Evolutionary conservation across 53 echinoderm and acorn worm genomes (phyloP).

Genomic region (Antedon mediterranea): DNA sequence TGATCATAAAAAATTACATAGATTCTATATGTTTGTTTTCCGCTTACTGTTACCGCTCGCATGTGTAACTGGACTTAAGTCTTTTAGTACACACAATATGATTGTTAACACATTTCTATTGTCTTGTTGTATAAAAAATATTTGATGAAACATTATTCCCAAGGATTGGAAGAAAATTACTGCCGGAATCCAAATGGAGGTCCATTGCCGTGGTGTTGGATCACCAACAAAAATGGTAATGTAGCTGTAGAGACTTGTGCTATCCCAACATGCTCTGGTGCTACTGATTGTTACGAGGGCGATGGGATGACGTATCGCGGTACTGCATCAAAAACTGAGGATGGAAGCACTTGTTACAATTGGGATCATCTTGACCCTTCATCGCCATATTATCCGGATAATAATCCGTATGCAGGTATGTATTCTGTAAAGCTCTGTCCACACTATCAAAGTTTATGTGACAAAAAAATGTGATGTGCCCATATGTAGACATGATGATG

Average conservation of each 20-base stretch:
- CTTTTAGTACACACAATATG: no score
- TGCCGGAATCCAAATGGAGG: slow-evolving; percentile 46
- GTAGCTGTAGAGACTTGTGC: slow-evolving; percentile 33
- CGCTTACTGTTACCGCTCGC: no score
- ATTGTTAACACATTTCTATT: no score
- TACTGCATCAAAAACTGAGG: slow-evolving; percentile 10
- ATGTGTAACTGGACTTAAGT: no score
- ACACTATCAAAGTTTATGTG: no score
- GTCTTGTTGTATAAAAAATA: no score
- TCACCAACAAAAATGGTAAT: slow-evolving; percentile 5
- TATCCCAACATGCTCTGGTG: slow-evolving; percentile 21
- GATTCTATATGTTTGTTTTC: no score
- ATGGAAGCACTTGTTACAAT: slow-evolving; percentile 11
- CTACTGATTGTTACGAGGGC: slow-evolving; percentile 44
- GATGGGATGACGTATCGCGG: slow-evolving; percentile 46
- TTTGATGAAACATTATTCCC: no score
- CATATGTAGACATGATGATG: no score
- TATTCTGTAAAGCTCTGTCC: no score
- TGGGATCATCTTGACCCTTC: slow-evolving; percentile 16
- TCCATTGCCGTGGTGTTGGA: slow-evolving; percentile 44
- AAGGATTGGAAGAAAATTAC: slow-evolving; percentile 32
- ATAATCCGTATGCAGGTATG: slow-evolving; percentile 35
- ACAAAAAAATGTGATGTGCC: no score
- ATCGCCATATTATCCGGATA: slow-evolving; percentile 24
- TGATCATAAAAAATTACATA: no score